These are phyloP conservation scores for Morelia viridis DNA, from an alignment of 2,797 vertebrate genomes.

Conservation along the genomic window DNA sequence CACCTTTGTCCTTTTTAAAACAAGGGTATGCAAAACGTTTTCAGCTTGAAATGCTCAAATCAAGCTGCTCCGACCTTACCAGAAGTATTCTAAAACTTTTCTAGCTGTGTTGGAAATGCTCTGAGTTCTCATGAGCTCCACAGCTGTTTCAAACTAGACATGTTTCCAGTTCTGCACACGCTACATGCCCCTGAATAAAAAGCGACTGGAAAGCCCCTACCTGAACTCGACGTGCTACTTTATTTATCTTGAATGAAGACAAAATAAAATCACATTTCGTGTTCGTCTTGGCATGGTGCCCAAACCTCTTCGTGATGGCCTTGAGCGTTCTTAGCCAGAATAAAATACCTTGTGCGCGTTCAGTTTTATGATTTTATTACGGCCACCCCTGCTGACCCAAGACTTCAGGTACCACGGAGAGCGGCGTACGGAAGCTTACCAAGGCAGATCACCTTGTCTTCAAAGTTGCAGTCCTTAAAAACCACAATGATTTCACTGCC, in stretches of 20 bases:
- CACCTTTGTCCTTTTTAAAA: background rate
- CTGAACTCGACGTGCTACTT: background rate
- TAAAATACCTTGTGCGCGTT: background rate
- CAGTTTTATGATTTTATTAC: background rate
- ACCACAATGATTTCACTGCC: constrained; percentile 81
- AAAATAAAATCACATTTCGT: background rate
- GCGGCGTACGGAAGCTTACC: constrained; percentile 68
- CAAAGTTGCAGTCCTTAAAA: constrained; percentile 90
- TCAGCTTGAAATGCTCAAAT: background rate
- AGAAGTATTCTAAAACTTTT: background rate
- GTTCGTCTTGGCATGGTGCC: background rate
- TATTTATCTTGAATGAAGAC: background rate
- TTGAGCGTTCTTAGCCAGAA: background rate
- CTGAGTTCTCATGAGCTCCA: background rate
- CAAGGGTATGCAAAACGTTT: background rate
- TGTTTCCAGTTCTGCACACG: background rate
- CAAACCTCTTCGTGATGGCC: background rate
- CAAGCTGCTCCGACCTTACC: background rate
- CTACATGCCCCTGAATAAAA: background rate
- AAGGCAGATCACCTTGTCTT: constrained; percentile 78
- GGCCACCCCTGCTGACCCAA: background rate
- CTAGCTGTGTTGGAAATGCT: background rate
- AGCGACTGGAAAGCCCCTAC: background rate
- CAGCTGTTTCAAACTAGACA: background rate
- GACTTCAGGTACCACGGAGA: background rate